Evolutionary conservation across 2,888 invertebrate species (phyloP).

Genomic region (Drosophila silvestris): DNA sequence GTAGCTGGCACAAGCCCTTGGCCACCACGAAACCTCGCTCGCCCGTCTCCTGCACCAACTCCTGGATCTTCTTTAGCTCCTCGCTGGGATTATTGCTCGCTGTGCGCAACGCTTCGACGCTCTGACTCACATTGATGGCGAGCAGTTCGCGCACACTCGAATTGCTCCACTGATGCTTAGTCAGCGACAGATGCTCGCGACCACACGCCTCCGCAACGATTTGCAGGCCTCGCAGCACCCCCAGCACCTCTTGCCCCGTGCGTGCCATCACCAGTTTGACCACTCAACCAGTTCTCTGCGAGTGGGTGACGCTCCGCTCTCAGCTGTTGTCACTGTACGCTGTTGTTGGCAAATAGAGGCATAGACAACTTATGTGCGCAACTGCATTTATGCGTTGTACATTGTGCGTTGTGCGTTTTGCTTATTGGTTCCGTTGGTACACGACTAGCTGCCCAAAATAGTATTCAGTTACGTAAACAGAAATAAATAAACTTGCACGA

Average conservation of each 20-base stretch:
- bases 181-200: slow-evolving; percentile 88
- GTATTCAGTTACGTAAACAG: slow-evolving; percentile 51
- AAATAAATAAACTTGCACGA: slow-evolving; percentile 45
- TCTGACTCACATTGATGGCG: slow-evolving; percentile 68
- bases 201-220: slow-evolving; percentile 89
- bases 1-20: slow-evolving; percentile 89
- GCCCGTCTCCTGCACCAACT: slow-evolving; percentile 87
- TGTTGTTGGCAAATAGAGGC: slow-evolving; percentile 15
- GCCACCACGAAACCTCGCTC: slow-evolving; percentile 90
- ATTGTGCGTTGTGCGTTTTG: slow-evolving; percentile 7
- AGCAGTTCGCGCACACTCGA: slow-evolving; percentile 88
- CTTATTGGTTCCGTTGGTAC: not conserved
- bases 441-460: slow-evolving; percentile 7
- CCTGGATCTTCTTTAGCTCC: slow-evolving; percentile 84
- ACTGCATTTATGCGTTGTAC: slow-evolving; percentile 12
- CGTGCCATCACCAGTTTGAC: slow-evolving; percentile 81
- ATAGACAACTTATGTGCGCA: slow-evolving; percentile 2
- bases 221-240: slow-evolving; percentile 89
- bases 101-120: slow-evolving; percentile 65
- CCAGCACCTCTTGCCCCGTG: slow-evolving; percentile 88
- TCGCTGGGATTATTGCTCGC: slow-evolving; percentile 72
- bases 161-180: slow-evolving; percentile 89
- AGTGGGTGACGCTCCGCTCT: slow-evolving; percentile 27
- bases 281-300: slow-evolving; percentile 21
- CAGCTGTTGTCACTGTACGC: slow-evolving; percentile 5